phyloP scores from a whole-genome alignment of 2,113 vertebrate species.

The Amia ocellicauda region DNA sequence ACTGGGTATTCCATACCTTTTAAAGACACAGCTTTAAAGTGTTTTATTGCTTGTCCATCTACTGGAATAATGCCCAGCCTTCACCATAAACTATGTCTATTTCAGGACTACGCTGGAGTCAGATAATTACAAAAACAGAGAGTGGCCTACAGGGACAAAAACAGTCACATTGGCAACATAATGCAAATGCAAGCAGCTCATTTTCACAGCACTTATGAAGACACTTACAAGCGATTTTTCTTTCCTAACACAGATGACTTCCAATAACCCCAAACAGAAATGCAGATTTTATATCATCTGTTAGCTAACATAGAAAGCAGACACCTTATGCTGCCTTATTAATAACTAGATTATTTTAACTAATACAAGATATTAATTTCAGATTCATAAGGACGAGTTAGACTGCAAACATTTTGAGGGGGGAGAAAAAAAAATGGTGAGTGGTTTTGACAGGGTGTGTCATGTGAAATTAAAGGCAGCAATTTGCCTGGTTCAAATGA shows the following conservation, averaged over 20 bases:
- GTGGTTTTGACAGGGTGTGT: no score
- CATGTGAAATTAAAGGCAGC: no score
- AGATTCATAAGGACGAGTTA: no score
- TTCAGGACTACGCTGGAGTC: slow-evolving; percentile 21
- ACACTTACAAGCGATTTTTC: background rate
- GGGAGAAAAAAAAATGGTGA: no score
- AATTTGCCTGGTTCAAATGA: no score
- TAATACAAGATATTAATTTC: no score
- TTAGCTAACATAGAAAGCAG: no score
- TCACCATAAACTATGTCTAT: slow-evolving; percentile 23
- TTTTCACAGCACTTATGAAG: background rate
- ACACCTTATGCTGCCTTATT: no score
- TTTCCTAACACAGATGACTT: slow-evolving; percentile 1
- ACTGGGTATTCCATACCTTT: slow-evolving; percentile 25
- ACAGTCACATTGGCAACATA: background rate
- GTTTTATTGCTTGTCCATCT: slow-evolving; percentile 5
- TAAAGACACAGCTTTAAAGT: slow-evolving; percentile 21
- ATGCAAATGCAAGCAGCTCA: background rate
- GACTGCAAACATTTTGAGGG: no score
- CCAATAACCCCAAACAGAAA: slow-evolving; percentile 5
- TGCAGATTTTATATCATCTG: no score
- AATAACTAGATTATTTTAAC: no score
- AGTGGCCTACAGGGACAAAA: slow-evolving; percentile 7
- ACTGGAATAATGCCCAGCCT: slow-evolving; percentile 22
- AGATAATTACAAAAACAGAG: slow-evolving; percentile 37